Evolutionary conservation across 2,888 invertebrate species (phyloP), one percentile per base, ranked within the genome.

Genomic region (Spodoptera littoralis): DNA sequence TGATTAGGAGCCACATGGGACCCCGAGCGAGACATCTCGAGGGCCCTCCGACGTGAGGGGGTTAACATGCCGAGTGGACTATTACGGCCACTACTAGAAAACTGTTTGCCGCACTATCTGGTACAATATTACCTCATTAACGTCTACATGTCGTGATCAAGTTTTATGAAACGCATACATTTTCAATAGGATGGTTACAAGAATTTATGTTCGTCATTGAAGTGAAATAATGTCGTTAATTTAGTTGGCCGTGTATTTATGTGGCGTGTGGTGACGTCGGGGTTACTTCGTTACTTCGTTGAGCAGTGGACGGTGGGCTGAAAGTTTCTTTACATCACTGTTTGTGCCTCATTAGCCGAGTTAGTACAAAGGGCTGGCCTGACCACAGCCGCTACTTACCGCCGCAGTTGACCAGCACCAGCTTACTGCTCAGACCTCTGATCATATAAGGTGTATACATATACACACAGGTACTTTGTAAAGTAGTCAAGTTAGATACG

Each of bases 291-390:
- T 27, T 47, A 4, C 9, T 18, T 18, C 18, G 18, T 18, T 18
- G 18, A 18, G 18, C 18, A 18, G 18, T 18, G 18, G 18, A 18
- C 18, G 18, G 24, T 46, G 46, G 22, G 30, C 43, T 44, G 27
- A 54, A 44, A 45, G 12, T 11, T 36, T 22, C 13, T 47, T 36
- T 50, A 57, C 18, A 22, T 43, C 30, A 49, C 48, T 62, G 58
- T 52, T 59, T 56, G 71, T 48, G 69, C 49, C 56, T 72, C 73
- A 72, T 72, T 72, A 72, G 54, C 44, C 41, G 43, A 58, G 53
- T 60, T 49, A 2, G 13, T 48, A 55, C 73, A 60, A 73, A 69
- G 48, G 44, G 44, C 6, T 9, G 4, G 36, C 24, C 36, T 24
- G n/a, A 13, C 18, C 12, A 6, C 11, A 11, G n/a, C 41, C 3